Conservation (phyloP, 1,140 invertebrate species). For the Copidosoma floridanum region DNA sequence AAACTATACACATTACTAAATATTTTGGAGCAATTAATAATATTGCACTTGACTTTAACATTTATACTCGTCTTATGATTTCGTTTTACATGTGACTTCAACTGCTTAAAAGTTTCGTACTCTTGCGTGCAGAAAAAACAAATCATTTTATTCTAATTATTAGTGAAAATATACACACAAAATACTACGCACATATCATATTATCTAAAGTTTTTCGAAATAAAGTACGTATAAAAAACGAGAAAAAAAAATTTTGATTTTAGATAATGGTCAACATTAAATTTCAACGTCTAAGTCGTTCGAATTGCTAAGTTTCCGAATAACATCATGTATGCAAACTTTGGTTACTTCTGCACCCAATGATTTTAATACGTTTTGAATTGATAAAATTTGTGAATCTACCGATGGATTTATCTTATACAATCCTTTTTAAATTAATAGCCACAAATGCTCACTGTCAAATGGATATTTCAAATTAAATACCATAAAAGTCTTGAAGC, state of each 20-base stretch:
- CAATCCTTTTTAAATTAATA: constrained; percentile 7
- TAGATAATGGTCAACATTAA: background rate
- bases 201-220: too few species aligned
- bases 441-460: constrained; percentile 31
- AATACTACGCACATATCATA: background rate
- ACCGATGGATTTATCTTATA: background rate
- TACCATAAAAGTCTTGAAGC: constrained; percentile 29
- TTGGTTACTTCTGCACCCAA: background rate
- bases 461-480: constrained; percentile 29
- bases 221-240: background rate
- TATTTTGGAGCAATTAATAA: background rate
- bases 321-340: too few species aligned
- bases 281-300: background rate
- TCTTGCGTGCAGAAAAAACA: background rate
- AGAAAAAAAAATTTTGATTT: background rate
- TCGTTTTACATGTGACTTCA: background rate
- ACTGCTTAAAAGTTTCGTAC: background rate
- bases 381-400: background rate
- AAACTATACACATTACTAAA: background rate
- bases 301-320: background rate
- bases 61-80: background rate
- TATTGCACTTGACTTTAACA: background rate
- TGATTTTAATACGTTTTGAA: background rate
- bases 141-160: too few species aligned
- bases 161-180: too few species aligned